Evolutionary conservation across 2,888 invertebrate genomes (phyloP).

Genomic region (Ferdinandea cuprea): DNA sequence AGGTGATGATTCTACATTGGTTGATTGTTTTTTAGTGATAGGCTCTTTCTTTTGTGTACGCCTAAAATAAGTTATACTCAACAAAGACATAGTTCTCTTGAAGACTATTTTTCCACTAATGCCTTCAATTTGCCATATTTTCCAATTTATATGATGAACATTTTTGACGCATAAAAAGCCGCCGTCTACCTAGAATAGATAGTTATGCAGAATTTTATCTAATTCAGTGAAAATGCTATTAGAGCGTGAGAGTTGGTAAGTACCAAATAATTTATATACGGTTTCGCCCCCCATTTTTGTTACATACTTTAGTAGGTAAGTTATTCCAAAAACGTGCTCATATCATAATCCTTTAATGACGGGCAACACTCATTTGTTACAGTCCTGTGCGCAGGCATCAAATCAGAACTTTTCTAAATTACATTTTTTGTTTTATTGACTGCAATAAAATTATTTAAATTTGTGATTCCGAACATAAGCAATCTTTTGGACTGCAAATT

Average conservation of each 20-base stretch:
- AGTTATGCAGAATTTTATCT: neutral
- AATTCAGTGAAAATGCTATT: neutral
- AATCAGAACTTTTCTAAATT: neutral
- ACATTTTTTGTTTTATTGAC: neutral
- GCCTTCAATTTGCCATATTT: neutral
- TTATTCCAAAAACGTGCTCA: too few species aligned
- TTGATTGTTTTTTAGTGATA: neutral
- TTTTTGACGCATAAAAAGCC: neutral
- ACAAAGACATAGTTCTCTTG: neutral
- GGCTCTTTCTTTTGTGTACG: neutral
- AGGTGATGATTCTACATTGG: neutral
- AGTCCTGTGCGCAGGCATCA: too few species aligned
- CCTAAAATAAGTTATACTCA: constrained; percentile 1
- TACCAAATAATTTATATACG: too few species aligned
- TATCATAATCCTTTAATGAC: too few species aligned
- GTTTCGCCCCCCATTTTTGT: too few species aligned
- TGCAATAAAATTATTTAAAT: constrained; percentile 9
- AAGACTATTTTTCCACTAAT: neutral
- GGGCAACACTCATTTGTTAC: too few species aligned
- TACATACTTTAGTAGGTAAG: too few species aligned
- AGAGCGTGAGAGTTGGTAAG: too few species aligned
- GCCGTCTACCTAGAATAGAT: neutral
- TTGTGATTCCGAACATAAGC: neutral
- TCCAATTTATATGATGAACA: neutral
- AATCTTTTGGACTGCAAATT: neutral